These are phyloP conservation scores for Macrobrachium nipponense DNA, from an alignment of 1,140 invertebrate genomes.

Conservation along the genomic window DNA sequence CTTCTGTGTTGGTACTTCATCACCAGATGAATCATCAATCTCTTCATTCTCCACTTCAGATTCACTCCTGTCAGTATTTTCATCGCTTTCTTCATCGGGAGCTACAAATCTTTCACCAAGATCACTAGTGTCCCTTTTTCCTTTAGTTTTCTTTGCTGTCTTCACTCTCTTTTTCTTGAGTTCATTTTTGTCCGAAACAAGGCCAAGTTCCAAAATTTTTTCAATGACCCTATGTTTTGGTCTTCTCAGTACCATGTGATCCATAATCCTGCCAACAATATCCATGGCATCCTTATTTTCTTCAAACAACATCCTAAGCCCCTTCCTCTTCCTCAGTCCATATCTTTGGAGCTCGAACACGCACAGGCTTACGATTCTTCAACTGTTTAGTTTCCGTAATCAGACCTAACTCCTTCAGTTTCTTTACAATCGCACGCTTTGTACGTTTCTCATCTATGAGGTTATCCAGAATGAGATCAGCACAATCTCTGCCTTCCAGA, in stretches of 20 bases:
- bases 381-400: slow-evolving; percentile 71
- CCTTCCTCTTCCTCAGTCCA: slow-evolving; percentile 85
- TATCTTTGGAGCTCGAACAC: slow-evolving; percentile 71
- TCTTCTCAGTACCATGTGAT: slow-evolving; percentile 72
- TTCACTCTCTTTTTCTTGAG: slow-evolving; percentile 42
- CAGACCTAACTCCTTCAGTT: slow-evolving; percentile 84
- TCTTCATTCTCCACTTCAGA: background rate
- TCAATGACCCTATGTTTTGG: slow-evolving; percentile 75
- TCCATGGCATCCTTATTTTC: slow-evolving; percentile 70
- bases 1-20: background rate
- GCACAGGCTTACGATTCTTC: slow-evolving; percentile 4
- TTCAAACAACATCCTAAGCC: slow-evolving; percentile 70
- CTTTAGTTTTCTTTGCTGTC: slow-evolving; percentile 31
- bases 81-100: slow-evolving; percentile 8
- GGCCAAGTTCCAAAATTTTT: slow-evolving; percentile 75
- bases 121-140: background rate
- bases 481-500: slow-evolving; percentile 69
- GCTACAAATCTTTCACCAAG: slow-evolving; percentile 18
- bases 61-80: background rate
- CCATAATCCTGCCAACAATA: slow-evolving; percentile 75
- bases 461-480: slow-evolving; percentile 86
- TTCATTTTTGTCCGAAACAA: slow-evolving; percentile 73
- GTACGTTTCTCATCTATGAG: slow-evolving; percentile 79
- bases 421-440: slow-evolving; percentile 81
- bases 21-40: background rate